Evolutionary conservation across 2,113 vertebrate species (phyloP), one percentile per base, ranked within the genome.

Genomic region (Mobula birostris): DNA sequence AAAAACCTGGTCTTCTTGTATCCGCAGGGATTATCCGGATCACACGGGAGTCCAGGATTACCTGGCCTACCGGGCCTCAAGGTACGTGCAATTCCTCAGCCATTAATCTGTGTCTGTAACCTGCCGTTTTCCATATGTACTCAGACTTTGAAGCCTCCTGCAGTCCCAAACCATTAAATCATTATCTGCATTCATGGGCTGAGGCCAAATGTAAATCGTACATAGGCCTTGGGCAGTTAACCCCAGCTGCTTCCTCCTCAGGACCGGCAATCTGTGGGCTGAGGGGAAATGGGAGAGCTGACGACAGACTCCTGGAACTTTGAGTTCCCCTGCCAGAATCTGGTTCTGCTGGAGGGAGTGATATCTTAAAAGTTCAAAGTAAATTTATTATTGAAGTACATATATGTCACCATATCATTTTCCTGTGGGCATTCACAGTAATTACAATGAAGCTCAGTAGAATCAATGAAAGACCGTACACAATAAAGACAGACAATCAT

Each of bases 1-100:
- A 9, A 14, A 19, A 40, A 29, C 21, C 9, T 56, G 19, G 94
- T 95, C 36, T 80, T 94, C 94, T 92, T 72, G 6, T 94, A 82
- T 95, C 95, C 95, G 11, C 94, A 99, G 99, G 99, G 99, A 95
- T 96, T 97, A 88, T 95, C 97, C 94, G 99, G 99, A 95, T 98
- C 97, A 95, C 97, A 98, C 95, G 99, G 99, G 96, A 99, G 97
- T 95, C 98, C 98, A 94, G 99, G 99, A 76, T 96, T 97, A 94
- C 97, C 97, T 95, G 99, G 99, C 96, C 95, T 97, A 94, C 97
- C 98, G 95, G 99, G 99, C 94, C 96, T 96, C 94, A 99, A 99
- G 98, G 99, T 99, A 95, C 97, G 98, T 95, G 94, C 9, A 36
- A 74, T 70, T 76, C 24, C 27, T 19, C 40, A 48, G 91, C 70